phyloP scores from a whole-genome alignment of 2,113 vertebrate species.

The Hemicordylus capensis region DNA sequence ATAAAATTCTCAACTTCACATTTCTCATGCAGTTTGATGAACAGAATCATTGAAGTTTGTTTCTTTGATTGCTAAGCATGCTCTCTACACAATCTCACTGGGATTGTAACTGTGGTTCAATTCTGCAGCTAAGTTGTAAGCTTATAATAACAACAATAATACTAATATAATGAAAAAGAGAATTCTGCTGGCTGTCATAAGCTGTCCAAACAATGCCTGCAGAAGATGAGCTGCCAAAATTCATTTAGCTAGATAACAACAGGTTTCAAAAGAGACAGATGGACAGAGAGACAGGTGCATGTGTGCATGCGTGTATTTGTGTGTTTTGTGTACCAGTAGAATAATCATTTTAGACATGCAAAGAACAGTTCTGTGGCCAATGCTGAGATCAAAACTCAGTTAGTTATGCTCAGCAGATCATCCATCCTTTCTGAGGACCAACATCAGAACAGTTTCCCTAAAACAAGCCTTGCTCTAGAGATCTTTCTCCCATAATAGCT shows the following conservation, averaged over 20 bases:
- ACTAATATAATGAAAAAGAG: neutral
- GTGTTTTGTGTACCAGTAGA: neutral
- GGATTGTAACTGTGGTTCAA: neutral
- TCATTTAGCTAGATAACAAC: neutral
- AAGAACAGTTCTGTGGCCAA: neutral
- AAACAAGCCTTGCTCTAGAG: neutral
- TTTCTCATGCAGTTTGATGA: conserved; percentile 6
- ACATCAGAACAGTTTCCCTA: neutral
- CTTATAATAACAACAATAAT: neutral
- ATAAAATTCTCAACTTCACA: neutral
- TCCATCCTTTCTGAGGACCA: neutral
- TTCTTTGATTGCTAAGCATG: neutral
- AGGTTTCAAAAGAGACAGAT: neutral
- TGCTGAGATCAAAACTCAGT: neutral
- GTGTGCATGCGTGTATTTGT: neutral
- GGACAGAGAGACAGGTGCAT: too few species aligned
- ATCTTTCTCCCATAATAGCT: neutral
- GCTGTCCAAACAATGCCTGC: fast-evolving
- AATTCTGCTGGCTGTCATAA: neutral
- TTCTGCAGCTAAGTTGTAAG: neutral
- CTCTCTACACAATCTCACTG: neutral
- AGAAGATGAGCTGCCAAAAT: conserved; percentile 8
- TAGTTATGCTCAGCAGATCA: neutral
- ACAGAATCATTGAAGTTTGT: conserved; percentile 2
- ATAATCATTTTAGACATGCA: neutral